Evolutionary conservation across 2,797 vertebrate genomes (phyloP).

Genomic region (Gadopsis marmoratus): DNA sequence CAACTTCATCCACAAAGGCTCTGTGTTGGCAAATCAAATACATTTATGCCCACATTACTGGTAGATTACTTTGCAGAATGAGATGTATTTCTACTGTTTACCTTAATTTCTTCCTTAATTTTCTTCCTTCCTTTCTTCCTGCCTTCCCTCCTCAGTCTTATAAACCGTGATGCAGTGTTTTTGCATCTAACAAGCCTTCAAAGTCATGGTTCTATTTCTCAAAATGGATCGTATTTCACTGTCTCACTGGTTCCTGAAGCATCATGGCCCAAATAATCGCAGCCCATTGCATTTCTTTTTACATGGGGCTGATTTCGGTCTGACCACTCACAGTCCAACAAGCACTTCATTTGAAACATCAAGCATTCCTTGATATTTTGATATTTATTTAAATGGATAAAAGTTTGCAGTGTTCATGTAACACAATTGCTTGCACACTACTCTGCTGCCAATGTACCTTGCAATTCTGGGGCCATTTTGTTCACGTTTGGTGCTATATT

Average conservation of each 20-base stretch:
- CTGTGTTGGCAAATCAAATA: neutral
- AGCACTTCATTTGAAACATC: too few species aligned
- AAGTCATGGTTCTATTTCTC: conserved; percentile 8
- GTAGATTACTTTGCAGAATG: neutral
- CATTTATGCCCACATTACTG: neutral
- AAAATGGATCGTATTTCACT: conserved; percentile 17
- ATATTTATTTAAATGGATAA: neutral
- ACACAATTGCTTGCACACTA: neutral
- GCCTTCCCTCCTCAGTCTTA: neutral
- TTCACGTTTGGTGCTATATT: conserved; percentile 19
- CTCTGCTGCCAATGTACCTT: neutral
- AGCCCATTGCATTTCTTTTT: too few species aligned
- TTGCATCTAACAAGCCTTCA: neutral
- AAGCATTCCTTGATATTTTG: neutral
- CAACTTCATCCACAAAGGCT: neutral
- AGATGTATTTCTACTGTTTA: too few species aligned
- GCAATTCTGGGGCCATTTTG: conserved; percentile 7
- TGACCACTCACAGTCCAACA: too few species aligned
- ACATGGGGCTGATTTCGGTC: too few species aligned
- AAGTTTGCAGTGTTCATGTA: neutral
- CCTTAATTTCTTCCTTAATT: too few species aligned
- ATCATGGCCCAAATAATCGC: too few species aligned
- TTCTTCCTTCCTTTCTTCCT: too few species aligned
- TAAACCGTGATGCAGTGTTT: neutral
- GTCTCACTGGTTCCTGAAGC: neutral